Evolutionary conservation across 1,140 invertebrate genomes (phyloP).

Genomic region (Parapsyche elsis): DNA sequence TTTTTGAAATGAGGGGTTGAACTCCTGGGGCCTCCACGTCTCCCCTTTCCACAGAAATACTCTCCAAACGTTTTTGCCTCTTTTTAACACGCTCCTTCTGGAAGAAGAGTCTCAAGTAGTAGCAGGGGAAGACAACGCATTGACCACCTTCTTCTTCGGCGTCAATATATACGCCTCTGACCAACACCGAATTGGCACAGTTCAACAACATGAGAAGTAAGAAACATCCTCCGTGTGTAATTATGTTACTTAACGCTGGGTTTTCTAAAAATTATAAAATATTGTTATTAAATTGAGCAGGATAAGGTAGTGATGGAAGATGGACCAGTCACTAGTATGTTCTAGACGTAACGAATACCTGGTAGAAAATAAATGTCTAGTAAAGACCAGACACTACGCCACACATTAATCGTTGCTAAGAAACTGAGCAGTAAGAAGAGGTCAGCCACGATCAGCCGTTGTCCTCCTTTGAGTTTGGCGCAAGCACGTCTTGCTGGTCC

Average conservation of each 20-base stretch:
- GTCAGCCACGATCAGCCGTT: conserved; percentile 77
- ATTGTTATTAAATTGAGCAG: neutral
- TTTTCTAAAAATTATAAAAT: conserved; percentile 67
- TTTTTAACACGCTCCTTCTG: conserved; percentile 73
- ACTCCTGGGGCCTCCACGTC: conserved; percentile 3
- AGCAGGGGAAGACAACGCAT: conserved; percentile 83
- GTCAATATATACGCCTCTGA: conserved; percentile 86
- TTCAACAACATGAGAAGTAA: conserved; percentile 82
- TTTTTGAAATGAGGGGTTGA: neutral
- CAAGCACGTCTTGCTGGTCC: conserved; percentile 76
- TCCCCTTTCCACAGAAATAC: conserved; percentile 56
- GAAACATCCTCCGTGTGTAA: conserved; percentile 79
- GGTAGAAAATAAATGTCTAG: conserved; percentile 84
- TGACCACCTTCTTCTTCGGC: conserved; percentile 82
- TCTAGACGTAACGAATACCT: conserved; percentile 61
- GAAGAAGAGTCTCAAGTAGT: conserved; percentile 82
- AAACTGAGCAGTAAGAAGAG: conserved; percentile 81
- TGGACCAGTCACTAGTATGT: too few species aligned
- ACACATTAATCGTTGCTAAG: conserved; percentile 85
- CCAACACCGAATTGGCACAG: conserved; percentile 84
- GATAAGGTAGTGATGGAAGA: too few species aligned
- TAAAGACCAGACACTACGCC: conserved; percentile 86
- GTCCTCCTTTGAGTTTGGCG: conserved; percentile 72
- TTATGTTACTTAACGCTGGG: conserved; percentile 79
- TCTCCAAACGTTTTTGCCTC: conserved; percentile 62